phyloP scores from a whole-genome alignment of 2,113 vertebrate genomes.

The Anhinga anhinga region DNA sequence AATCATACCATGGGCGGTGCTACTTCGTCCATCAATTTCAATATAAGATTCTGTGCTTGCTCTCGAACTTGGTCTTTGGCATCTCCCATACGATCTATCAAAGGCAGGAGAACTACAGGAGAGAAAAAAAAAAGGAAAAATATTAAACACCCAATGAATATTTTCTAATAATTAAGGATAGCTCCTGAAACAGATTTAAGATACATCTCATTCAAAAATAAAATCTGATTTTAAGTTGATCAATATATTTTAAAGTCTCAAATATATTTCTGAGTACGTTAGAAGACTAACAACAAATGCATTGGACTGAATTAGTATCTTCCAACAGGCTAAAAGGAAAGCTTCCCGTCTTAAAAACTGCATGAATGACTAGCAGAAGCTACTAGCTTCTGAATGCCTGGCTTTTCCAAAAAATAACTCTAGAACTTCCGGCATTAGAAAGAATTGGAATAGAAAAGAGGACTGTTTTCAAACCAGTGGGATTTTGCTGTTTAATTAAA shows the following conservation, averaged over 20 bases:
- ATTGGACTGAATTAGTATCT: not conserved
- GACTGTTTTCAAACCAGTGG: not conserved
- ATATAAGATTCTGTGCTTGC: constrained; percentile 87
- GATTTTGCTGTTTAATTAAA: not conserved
- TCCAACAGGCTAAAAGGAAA: not conserved
- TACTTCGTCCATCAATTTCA: constrained; percentile 88
- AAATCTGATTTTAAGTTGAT: not conserved
- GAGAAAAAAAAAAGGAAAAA: not conserved
- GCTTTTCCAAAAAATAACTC: not conserved
- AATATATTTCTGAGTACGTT: not conserved
- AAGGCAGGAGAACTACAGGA: constrained; percentile 81
- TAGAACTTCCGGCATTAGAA: not conserved
- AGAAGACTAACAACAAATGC: not conserved
- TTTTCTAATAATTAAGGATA: not conserved
- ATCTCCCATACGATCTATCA: constrained; percentile 94
- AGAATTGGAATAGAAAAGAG: not conserved
- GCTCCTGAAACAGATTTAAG: not conserved
- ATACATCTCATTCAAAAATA: not conserved
- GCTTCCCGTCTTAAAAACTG: not conserved
- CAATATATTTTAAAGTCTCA: not conserved
- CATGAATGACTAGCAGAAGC: not conserved
- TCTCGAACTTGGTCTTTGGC: constrained; percentile 96
- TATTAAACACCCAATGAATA: not conserved
- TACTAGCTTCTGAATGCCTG: not conserved
- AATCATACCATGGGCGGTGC: constrained; percentile 87